Base-by-base conservation (phyloP, 2,113 vertebrate genomes). In the Nicator chloris region DNA sequence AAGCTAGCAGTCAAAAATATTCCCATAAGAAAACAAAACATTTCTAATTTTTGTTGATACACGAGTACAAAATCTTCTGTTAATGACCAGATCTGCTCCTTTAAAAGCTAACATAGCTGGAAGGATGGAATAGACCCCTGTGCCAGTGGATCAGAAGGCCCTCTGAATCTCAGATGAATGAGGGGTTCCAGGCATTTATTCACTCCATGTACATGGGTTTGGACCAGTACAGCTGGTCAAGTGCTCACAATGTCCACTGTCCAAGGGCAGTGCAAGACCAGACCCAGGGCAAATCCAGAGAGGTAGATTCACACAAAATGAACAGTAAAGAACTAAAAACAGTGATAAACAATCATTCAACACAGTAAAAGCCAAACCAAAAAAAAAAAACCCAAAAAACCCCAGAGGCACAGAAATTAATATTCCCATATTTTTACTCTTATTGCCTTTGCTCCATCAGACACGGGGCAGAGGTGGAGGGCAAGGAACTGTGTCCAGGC, bases 141-240 rank as follows among this genome's bases (percentile, higher is more conserved):
- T 20, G 39, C 20, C 71, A 40, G 28, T 16, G 37, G 53, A 37
- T 42, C 42, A 71, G 44, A 63, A 81, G 11, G 27, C 6, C 10
- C 33, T 23, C 8, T 54, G 51, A 66, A 40, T 31, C n/a, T 39
- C 31, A 49, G 33, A 15, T 6, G 15, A 13, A 11, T 5, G 26
- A 28, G 26, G 6, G 31, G 12, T n/a, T 51, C 56, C 23, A 26
- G 0, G 1, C 21, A 20, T 56, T 70, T 87, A 26, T 47, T 51
- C 35, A 15, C 20, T 14, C 42, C 10, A 35, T 0, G 3, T 8
- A 13, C 5, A 2, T 1, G 22, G 37, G 11, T 45, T 49, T 11
- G 61, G 37, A n/a, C 2, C n/a, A 59, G 31, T 10, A 16, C 42
- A 61, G 39, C 24, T 54, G 49, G 6, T 20, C 42, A 53, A 3